Evolutionary conservation across 2,113 vertebrate species (phyloP), one percentile per base, ranked within the genome.

Genomic region (Speoplatyrhinus poulsoni): DNA sequence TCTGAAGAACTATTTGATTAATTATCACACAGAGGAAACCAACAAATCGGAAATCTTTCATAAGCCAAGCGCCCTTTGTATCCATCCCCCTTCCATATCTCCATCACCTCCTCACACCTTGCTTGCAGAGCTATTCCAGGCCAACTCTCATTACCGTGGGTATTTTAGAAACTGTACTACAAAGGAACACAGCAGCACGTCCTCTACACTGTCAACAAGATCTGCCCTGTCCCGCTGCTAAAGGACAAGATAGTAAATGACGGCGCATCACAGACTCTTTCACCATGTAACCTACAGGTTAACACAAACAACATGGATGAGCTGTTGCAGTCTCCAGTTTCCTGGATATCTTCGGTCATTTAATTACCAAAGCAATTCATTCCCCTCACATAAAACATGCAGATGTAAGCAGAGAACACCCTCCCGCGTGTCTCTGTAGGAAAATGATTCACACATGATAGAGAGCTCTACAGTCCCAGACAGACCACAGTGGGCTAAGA

Each of bases 21-120:
- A 88, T 89, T 84, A 84, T 87, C 80, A 79, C 59, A 70, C 58
- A 65, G 80, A 76, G 64, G 79, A 84, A 78, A 80, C 82, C 76
- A 83, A 85, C 67, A 49, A 81, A 85, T 70, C 33, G 59, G 66
- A 80, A 81, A 85, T 83, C 77, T 80, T 83, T 85, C 85, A 88
- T 88, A 82, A 86, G 76, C 66, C 52, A 71, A 69, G 73, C 17
- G 8, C 71, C 69, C 74, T 61, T 60, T 70, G 74, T 46, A 64
- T 76, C 67, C 72, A 75, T 64, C 56, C 49, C 67, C 49, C 71
- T 65, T 36, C 61, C 68, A 75, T 69, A 67, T 67, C 63, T 72
- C 46, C 71, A 62, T 76, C 67, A 73, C 75, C 80, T 84, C 69
- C 80, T 87, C 88, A 80, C 84, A 82, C 76, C 81, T 82, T 69